These are phyloP conservation scores for Craterocephalus amniculus DNA, from an alignment of 2,797 vertebrate species.

Conservation along the genomic window DNA sequence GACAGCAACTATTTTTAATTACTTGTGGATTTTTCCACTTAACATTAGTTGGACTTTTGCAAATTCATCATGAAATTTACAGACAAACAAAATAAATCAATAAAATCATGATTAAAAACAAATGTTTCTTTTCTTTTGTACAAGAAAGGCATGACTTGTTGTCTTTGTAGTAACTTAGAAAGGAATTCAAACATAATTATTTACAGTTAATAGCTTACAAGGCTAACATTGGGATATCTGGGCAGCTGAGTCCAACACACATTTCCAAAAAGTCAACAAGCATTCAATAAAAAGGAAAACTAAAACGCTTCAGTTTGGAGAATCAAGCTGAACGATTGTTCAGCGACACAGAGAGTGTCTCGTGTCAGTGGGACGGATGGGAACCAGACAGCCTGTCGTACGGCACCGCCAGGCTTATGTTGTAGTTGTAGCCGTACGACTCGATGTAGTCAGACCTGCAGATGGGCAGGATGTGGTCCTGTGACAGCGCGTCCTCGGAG, in stretches of 20 bases:
- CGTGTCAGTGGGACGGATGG: slow-evolving; percentile 53
- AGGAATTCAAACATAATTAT: background rate
- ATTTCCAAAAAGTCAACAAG: background rate
- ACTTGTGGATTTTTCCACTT: background rate
- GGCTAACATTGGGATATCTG: background rate
- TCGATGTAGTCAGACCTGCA: slow-evolving; percentile 88
- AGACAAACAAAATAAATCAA: slow-evolving; percentile 36
- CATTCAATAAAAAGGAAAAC: slow-evolving; percentile 1
- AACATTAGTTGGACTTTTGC: slow-evolving; percentile 15
- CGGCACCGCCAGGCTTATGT: slow-evolving; percentile 89
- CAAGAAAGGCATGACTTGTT: slow-evolving; percentile 25
- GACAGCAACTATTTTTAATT: slow-evolving; percentile 15
- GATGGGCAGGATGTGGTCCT: slow-evolving; percentile 89
- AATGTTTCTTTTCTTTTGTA: background rate
- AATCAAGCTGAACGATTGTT: slow-evolving; percentile 29
- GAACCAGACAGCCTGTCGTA: slow-evolving; percentile 80
- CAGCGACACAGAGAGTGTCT: background rate
- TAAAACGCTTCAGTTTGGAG: slow-evolving; percentile 21
- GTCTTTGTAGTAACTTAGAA: slow-evolving; percentile 22
- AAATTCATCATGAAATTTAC: slow-evolving; percentile 21
- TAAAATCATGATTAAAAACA: background rate
- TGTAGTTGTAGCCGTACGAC: slow-evolving; percentile 88
- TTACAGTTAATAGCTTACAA: background rate
- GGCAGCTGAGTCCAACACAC: background rate
- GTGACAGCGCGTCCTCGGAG: slow-evolving; percentile 83